A percentile compares a stretch with the other conserved stretches of the same genome.
Evolutionary conservation across 2,888 invertebrate genomes (phyloP).

Genomic region (Caenorhabditis doughertyi): DNA sequence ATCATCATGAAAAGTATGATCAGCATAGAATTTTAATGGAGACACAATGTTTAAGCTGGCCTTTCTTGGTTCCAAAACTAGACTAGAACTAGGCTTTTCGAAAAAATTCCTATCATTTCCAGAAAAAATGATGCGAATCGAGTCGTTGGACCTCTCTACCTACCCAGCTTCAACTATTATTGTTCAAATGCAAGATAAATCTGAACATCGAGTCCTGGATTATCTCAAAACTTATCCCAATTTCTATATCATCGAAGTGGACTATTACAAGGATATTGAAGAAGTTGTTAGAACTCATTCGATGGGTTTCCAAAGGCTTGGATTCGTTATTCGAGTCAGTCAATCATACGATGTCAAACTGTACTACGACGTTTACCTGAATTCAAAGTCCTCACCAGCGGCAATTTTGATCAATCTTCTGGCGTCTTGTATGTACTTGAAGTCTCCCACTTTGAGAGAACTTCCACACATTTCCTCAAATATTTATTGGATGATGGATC

Average conservation of each 20-base stretch:
- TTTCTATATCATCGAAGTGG: conserved; percentile 16
- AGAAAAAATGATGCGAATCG: conserved; percentile 7
- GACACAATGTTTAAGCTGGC: no score
- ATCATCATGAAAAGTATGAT: no score
- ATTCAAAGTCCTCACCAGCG: no score
- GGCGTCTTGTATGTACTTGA: conserved; percentile 27
- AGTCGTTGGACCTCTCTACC: conserved; percentile 23
- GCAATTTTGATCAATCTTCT: conserved; percentile 34
- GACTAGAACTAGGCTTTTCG: no score
- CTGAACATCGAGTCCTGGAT: neutral
- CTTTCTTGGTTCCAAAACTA: no score
- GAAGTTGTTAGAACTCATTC: conserved; percentile 17
- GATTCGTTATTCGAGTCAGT: conserved; percentile 17
- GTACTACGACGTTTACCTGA: neutral
- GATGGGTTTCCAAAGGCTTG: conserved; percentile 22
- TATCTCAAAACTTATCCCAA: conserved; percentile 19
- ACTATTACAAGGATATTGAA: neutral
- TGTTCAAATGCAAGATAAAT: neutral
- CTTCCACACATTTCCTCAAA: conserved; percentile 27
- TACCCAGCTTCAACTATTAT: conserved; percentile 5
- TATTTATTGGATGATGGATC: conserved; percentile 25
- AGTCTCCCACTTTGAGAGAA: neutral
- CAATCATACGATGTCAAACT: neutral
- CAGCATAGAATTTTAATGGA: no score
- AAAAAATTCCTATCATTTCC: no score